These are phyloP conservation scores for Crypturellus tataupa DNA, from an alignment of 2,797 vertebrate genomes.

Conservation along the genomic window DNA sequence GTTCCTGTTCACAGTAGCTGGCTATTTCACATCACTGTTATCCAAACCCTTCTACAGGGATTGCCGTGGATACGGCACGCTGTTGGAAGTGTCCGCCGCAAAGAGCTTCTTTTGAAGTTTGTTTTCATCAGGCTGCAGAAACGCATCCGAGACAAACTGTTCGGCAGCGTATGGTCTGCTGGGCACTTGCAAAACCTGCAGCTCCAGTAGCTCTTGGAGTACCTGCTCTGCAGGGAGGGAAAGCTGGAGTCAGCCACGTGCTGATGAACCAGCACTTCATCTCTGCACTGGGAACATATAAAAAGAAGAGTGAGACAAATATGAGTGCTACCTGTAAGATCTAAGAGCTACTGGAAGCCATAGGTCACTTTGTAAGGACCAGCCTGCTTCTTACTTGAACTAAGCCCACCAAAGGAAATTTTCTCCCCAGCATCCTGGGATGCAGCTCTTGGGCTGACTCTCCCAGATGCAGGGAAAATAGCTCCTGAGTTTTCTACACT, in stretches of 20 bases:
- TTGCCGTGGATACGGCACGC: background rate
- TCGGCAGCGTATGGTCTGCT: background rate
- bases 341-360: background rate
- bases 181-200: background rate
- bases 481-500: background rate
- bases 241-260: background rate
- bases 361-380: background rate
- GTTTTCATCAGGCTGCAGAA: background rate
- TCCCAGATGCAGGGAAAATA: background rate
- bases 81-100: background rate
- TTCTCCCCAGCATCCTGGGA: background rate
- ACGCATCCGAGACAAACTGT: background rate
- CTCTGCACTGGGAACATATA: background rate
- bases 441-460: background rate
- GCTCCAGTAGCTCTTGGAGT: background rate
- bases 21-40: background rate
- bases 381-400: background rate
- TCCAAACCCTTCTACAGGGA: background rate
- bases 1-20: fast-evolving
- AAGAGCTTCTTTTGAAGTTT: background rate
- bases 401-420: background rate
- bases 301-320: background rate
- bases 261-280: background rate
- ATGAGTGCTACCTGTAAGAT: background rate
- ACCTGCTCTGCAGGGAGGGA: background rate